A percentile compares a stretch with the other conserved stretches of the same genome.
phyloP scores from a whole-genome alignment of 2,888 invertebrate species.

The Ennomos erosarius region DNA sequence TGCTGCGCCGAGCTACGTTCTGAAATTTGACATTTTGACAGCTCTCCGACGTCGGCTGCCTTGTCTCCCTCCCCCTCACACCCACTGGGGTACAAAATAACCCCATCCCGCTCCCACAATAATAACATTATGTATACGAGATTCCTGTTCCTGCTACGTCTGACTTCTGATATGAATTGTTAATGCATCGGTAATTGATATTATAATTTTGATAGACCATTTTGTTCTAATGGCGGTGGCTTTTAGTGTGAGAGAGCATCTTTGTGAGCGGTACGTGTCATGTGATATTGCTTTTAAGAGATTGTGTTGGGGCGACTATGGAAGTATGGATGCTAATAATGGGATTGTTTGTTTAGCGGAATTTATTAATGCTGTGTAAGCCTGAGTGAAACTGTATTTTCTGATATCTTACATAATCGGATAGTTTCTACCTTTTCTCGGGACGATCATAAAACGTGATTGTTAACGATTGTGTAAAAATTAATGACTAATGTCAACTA shows the following conservation, averaged over 20 bases:
- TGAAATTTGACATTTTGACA: conserved; percentile 86
- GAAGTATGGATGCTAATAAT: conserved; percentile 40
- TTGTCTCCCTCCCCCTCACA: conserved; percentile 60
- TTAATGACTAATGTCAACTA: conserved; percentile 17
- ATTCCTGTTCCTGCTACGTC: conserved; percentile 82
- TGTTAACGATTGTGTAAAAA: conserved; percentile 12
- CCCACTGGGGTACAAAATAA: conserved; percentile 43
- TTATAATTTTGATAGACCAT: conserved; percentile 81
- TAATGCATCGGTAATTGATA: conserved; percentile 85
- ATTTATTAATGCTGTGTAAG: background rate
- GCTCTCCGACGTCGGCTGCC: conserved; percentile 82
- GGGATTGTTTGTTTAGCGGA: conserved; percentile 26
- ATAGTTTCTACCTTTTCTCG: too few relatives aligned
- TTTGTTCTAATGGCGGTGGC: conserved; percentile 68
- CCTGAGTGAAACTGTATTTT: too few relatives aligned
- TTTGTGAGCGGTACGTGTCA: conserved; percentile 56
- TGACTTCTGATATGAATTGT: conserved; percentile 84
- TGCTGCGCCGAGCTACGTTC: conserved; percentile 80
- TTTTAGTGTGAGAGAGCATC: conserved; percentile 66
- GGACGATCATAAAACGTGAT: conserved; percentile 6
- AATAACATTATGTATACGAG: conserved; percentile 78
- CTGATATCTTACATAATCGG: background rate
- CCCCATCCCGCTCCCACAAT: conserved; percentile 67
- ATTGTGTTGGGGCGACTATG: conserved; percentile 46
- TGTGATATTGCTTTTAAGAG: conserved; percentile 56